Base-by-base conservation (phyloP, 2,113 vertebrate genomes). In the Rutilus rutilus region DNA sequence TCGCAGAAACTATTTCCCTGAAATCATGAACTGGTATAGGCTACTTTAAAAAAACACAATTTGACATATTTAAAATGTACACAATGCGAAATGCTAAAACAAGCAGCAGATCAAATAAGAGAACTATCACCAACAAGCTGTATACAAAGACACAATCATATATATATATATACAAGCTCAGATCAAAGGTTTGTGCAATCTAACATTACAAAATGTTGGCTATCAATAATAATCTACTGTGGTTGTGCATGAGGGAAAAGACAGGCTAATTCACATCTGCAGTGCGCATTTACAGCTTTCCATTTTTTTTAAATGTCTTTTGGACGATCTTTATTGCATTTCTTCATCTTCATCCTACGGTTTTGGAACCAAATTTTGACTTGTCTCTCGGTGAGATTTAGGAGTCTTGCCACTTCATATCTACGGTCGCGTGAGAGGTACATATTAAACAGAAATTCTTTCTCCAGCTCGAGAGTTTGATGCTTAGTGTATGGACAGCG, bases 311-410 rank as follows among this genome's bases (percentile, higher is more conserved):
- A 97, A 92, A 96, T 96, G 11, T 98, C 96, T 90, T 97, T 98
- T 0, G 96, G 95, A 88, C 96, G 94, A 87, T 99, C 97, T 93
- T 97, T 99, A 95, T 97, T 99, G 91, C 98, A 97, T 92, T 99
- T 99, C 96, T 99, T 99, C 98, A 99, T 99, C 96, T 99, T 99
- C 98, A 99, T 99, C 92, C 97, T 97, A 91, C 98, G 96, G 92
- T 99, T 99, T 93, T 99, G 98, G 94, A 99, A 99, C 98, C 98
- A 99, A 91, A 99, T 99, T 95, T 99, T 99, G 90, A 99, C 97
- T 96, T 99, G 98, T 94, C 98, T 97, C 92, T 99, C 98, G 8
- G 97, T 99, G 92, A 99, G 94, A 94, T 96, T 98, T 87, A 99
- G 96, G 62, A 97, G 91, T 78, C 97, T 96, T 45, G 98, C 97